Evolutionary conservation across 2,113 vertebrate species (phyloP).

Genomic region (Periophthalmodon schlosseri): DNA sequence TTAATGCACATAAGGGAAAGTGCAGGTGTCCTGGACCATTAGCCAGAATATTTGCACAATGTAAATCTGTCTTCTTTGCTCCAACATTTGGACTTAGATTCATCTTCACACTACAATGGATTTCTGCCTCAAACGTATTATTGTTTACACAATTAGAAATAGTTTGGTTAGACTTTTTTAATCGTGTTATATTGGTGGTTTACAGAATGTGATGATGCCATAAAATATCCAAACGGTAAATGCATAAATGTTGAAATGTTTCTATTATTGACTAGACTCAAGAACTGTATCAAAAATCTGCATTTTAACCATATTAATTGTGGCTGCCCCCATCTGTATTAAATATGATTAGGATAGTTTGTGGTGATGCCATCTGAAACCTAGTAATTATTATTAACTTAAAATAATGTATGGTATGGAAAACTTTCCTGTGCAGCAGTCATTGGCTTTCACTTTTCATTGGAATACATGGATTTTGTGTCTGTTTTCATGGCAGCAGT

Average conservation of each 20-base stretch:
- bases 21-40: constrained; percentile 15
- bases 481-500: not conserved
- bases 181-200: too few species aligned
- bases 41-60: constrained; percentile 19
- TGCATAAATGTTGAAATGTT: too few species aligned
- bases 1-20: constrained; percentile 7
- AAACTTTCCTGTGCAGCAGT: not conserved
- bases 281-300: too few species aligned
- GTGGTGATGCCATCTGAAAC: too few species aligned
- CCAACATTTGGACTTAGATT: constrained; percentile 9
- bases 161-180: not conserved
- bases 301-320: too few species aligned
- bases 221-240: too few species aligned
- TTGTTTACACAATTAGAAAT: not conserved
- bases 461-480: not conserved
- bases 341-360: too few species aligned
- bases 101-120: not conserved
- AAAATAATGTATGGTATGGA: not conserved
- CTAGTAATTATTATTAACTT: not conserved
- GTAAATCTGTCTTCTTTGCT: constrained; percentile 35
- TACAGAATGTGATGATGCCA: too few species aligned
- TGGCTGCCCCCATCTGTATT: too few species aligned
- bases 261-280: too few species aligned
- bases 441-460: not conserved
- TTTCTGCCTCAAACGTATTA: not conserved